Percentiles rank a stretch among this genome's conserved stretches.
These are phyloP conservation scores for Coregonus sp. DNA, from an alignment of 2,797 vertebrate genomes.

Conservation along the genomic window DNA sequence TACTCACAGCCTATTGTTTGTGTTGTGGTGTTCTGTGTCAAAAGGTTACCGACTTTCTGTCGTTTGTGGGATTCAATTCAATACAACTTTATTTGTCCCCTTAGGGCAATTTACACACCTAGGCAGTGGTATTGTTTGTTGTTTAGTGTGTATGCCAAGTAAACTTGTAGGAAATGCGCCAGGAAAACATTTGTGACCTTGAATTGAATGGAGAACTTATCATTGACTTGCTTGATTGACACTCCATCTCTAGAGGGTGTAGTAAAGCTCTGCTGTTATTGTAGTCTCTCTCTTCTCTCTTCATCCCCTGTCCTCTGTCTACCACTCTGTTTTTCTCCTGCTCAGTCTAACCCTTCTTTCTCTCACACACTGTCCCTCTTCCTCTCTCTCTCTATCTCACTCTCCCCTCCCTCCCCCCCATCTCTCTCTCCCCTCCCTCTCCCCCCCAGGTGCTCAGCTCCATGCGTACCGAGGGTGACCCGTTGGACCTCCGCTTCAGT, in stretches of 20 bases:
- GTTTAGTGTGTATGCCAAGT: constrained; percentile 42
- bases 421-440: not conserved
- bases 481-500: constrained; percentile 85
- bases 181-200: constrained; percentile 68
- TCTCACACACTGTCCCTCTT: not conserved
- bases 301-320: not conserved
- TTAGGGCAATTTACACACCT: constrained; percentile 28
- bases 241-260: constrained; percentile 53
- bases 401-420: not conserved
- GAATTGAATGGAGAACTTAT: constrained; percentile 65
- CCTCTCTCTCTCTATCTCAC: too few relatives aligned
- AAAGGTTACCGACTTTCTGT: not conserved
- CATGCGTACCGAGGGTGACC: constrained; percentile 80
- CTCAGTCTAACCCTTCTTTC: not conserved
- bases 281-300: constrained; percentile 20
- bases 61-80: constrained; percentile 16
- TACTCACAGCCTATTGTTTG: too few relatives aligned
- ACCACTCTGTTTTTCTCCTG: too few relatives aligned
- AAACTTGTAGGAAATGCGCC: constrained; percentile 30
- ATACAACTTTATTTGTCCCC: too few relatives aligned
- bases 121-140: constrained; percentile 65
- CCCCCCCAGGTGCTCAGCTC: constrained; percentile 80
- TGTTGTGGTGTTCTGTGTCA: not conserved
- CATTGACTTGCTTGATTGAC: constrained; percentile 66
- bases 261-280: constrained; percentile 25